These are phyloP conservation scores for Leuciscus waleckii DNA, from an alignment of 2,797 vertebrate species.

Conservation along the genomic window DNA sequence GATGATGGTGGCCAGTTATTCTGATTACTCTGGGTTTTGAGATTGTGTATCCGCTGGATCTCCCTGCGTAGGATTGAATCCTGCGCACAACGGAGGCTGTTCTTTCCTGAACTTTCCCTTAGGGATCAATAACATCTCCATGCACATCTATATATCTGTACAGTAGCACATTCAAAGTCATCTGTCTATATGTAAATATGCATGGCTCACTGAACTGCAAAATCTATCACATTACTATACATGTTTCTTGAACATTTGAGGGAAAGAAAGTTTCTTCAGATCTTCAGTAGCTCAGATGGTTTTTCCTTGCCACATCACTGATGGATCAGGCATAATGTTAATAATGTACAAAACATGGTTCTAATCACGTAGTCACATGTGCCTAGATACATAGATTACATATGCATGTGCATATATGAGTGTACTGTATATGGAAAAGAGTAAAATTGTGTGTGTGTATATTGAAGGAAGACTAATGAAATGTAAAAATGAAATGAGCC, in stretches of 20 bases:
- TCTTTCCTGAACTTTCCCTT: neutral
- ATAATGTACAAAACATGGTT: neutral
- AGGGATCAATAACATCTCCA: slow-evolving; percentile 9
- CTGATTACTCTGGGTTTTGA: slow-evolving; percentile 9
- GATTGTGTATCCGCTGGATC: neutral
- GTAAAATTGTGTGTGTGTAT: slow-evolving; percentile 20
- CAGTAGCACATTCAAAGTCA: slow-evolving; percentile 10
- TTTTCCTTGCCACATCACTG: neutral
- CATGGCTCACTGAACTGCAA: neutral
- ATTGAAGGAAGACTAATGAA: slow-evolving; percentile 29
- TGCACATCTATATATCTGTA: neutral
- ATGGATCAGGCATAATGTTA: neutral
- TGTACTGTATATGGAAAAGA: slow-evolving; percentile 12
- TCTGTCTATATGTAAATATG: slow-evolving; percentile 1
- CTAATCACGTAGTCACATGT: neutral
- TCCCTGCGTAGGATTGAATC: neutral
- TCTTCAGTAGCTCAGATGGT: neutral
- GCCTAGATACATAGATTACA: neutral
- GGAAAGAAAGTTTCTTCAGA: neutral
- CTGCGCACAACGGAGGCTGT: neutral
- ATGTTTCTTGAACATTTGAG: neutral
- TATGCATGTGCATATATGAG: slow-evolving; percentile 30
- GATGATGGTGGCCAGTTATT: neutral
- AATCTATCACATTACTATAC: neutral
- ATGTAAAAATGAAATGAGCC: slow-evolving; percentile 29